Evolutionary conservation across 2,797 vertebrate species (phyloP), one percentile per base, ranked within the genome.

Genomic region (Melanotaenia trifasciata): DNA sequence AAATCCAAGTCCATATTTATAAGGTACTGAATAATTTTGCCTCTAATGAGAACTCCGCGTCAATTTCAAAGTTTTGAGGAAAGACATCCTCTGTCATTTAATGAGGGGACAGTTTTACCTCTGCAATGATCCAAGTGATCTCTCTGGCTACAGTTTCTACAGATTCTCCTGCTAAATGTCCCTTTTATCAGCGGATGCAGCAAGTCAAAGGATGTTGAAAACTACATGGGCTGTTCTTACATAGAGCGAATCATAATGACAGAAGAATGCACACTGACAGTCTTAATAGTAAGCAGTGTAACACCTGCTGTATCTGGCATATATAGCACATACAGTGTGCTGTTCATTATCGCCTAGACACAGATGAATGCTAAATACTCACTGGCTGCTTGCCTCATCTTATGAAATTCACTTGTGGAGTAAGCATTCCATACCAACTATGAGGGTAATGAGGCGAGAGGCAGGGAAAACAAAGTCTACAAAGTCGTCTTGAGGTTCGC

Each of bases 381-480:
- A 63, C 32, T 62, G 51, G 57, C 22, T 60, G 33, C 24, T 10
- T 26, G 13, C 30, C 36, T 72, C 22, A 24, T 69, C 11, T 64
- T 59, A 16, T 28, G 16, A 45, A 79, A 67, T 53, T 64, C 67
- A 74, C 3, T 40, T 20, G 11, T 47, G 70, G 4, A 10, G 8
- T 62, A 54, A 54, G 53, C 47, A 30, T 64, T 57, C 43, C 5
- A 9, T 72, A 64, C 62, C 30, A 74, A 12, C 67, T 7, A 18
- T 68, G n/a, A 38, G 69, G 80, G 81, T 81, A 76, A 83, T 73
- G 58, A 87, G 28, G 72, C 62, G 58, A 40, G 53, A 74, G 53
- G 63, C 24, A 71, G 51, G 38, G 47, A 72, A 64, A 40, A 74
- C 38, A 65, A 58, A 71, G 72, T 61, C 40, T 68, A 83, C 58